These are phyloP conservation scores for Agriopis marginaria DNA, from an alignment of 2,888 invertebrate species.

Conservation along the genomic window DNA sequence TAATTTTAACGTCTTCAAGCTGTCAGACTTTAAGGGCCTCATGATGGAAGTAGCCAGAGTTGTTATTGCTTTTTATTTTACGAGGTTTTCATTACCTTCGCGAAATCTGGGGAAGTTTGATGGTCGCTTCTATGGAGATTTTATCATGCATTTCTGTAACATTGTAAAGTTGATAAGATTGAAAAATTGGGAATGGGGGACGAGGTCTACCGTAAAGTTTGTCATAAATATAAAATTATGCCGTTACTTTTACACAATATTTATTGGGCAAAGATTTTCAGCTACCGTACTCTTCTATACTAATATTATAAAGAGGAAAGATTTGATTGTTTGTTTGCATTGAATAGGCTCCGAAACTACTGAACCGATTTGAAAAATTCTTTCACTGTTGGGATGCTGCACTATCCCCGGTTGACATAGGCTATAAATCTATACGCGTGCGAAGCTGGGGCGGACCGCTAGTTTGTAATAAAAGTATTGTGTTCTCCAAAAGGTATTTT, in stretches of 20 bases:
- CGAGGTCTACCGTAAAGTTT: slow-evolving; percentile 2
- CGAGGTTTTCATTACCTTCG: slow-evolving; percentile 42
- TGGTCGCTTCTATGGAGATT: slow-evolving; percentile 24
- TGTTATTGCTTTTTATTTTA: slow-evolving; percentile 48
- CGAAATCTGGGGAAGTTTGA: slow-evolving; percentile 31
- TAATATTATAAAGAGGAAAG: too few species aligned
- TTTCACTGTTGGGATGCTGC: too few species aligned
- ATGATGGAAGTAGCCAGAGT: slow-evolving; percentile 41
- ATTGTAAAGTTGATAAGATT: slow-evolving; percentile 25
- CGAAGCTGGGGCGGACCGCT: too few species aligned
- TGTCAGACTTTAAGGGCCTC: slow-evolving; percentile 38
- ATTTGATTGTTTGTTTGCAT: too few species aligned
- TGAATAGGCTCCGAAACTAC: too few species aligned
- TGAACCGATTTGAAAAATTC: too few species aligned
- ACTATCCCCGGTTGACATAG: too few species aligned
- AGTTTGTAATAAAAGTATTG: too few species aligned
- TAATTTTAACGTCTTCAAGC: slow-evolving; percentile 44
- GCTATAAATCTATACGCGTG: too few species aligned
- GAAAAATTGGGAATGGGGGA: slow-evolving; percentile 8
- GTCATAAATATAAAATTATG: slow-evolving; percentile 18
- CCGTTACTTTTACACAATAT: slow-evolving; percentile 14
- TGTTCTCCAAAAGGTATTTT: too few species aligned
- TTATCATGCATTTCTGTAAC: slow-evolving; percentile 23
- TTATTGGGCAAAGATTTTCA: background rate
- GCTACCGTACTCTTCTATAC: too few species aligned